Base-by-base conservation (phyloP, 2,888 invertebrate genomes). In the Pyralis farinalis region DNA sequence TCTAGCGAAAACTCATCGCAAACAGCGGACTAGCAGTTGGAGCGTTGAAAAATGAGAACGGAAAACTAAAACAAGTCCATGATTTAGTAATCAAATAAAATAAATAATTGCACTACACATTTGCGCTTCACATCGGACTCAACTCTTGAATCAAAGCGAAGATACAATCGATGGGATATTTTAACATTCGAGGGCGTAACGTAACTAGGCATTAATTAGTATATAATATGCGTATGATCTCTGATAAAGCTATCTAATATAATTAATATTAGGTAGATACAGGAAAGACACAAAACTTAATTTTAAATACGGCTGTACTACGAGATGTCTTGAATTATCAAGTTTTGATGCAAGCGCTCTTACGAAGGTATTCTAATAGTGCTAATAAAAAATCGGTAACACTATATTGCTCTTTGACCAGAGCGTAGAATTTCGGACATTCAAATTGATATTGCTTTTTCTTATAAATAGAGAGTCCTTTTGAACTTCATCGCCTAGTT, bases 181-280 rank as follows among this genome's bases (percentile, higher is more conserved):
- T 10, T 16, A 36, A 29, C 6, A 16, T 16, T 16, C n/a, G 4
- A 16, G 43, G 50, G 44, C 47, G 45, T 47, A 43, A 44, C 46
- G 40, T 44, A 40, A 32, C 49, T 56, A 55, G 47, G 53, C 49
- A 42, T 58, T 43, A 51, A 46, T 47, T n/a, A n/a, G n/a, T n/a
- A 21, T 21, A 5, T 21, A 21, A 25, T 46, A 44, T n/a, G 47
- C 46, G 58, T 57, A 58, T 16, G 16, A 16, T 16, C 16, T 2
- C 47, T 47, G 50, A 56, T 59, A 59, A 49, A 47, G 56, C 55
- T 62, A 60, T 55, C 47, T 43, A 52, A 42, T 37, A 45, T 44
- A 40, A 39, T 43, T 42, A 47, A 28, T 11, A 27, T 33, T 37
- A 34, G n/a, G 39, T 34, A 42, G 42, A 8, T 39, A 16, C 16